A percentile compares a stretch with the other conserved stretches of the same genome.
phyloP scores from a whole-genome alignment of 2,888 invertebrate genomes.

The Zootermopsis nevadensis region DNA sequence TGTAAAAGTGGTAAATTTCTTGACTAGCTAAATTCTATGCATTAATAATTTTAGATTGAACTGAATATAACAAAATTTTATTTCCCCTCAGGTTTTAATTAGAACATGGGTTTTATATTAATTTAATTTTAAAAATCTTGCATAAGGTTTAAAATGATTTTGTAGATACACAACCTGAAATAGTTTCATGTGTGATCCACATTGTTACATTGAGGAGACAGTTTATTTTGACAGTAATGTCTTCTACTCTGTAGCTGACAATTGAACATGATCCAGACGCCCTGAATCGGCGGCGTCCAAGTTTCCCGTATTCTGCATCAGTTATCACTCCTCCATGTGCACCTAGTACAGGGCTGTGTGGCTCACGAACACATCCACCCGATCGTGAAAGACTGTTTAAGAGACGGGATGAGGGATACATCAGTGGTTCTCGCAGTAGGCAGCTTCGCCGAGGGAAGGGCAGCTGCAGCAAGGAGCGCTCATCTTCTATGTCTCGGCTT shows the following conservation, averaged over 20 bases:
- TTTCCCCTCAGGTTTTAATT: too few species aligned
- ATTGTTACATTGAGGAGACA: not conserved
- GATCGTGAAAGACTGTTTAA: slow-evolving; percentile 52
- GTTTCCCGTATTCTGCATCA: slow-evolving; percentile 61
- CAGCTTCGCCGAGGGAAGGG: slow-evolving; percentile 67
- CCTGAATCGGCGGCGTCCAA: slow-evolving; percentile 67
- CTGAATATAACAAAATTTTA: too few species aligned
- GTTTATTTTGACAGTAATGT: not conserved
- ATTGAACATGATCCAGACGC: slow-evolving; percentile 91
- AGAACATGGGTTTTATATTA: too few species aligned
- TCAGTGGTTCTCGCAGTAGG: slow-evolving; percentile 72
- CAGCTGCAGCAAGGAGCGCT: slow-evolving; percentile 73
- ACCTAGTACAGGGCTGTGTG: slow-evolving; percentile 31
- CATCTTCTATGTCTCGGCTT: slow-evolving; percentile 86
- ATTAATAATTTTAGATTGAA: too few species aligned
- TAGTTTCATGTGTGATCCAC: not conserved
- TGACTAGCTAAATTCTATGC: too few species aligned
- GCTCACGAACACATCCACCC: slow-evolving; percentile 55
- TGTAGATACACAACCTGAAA: too few species aligned
- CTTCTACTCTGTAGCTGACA: slow-evolving; percentile 71
- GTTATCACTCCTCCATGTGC: slow-evolving; percentile 61
- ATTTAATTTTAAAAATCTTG: too few species aligned
- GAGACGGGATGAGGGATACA: slow-evolving; percentile 68
- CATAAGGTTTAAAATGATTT: too few species aligned
- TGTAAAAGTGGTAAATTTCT: too few species aligned